phyloP scores from a whole-genome alignment of 2,888 invertebrate species.

The Entomobrya proxima region DNA sequence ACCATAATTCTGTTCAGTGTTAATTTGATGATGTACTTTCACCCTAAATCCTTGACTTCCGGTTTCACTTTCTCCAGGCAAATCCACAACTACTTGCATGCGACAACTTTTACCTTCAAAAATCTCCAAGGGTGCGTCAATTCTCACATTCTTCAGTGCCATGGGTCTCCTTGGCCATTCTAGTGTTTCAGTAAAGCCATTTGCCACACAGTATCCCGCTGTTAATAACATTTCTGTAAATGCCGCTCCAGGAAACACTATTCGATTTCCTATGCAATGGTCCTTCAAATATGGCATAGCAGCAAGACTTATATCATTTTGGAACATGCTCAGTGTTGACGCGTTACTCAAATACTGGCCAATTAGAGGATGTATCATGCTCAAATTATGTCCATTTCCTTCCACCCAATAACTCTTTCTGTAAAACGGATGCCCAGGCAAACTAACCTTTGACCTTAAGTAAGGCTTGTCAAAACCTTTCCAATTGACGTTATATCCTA shows the following conservation, averaged over 20 bases:
- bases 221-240: constrained; percentile 58
- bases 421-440: constrained; percentile 44
- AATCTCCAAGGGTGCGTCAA: too few relatives aligned
- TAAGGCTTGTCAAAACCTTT: neutral
- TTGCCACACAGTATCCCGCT: too few relatives aligned
- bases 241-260: constrained; percentile 57
- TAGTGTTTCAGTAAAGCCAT: too few relatives aligned
- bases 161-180: too few relatives aligned
- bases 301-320: neutral
- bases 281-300: constrained; percentile 41
- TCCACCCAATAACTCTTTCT: constrained; percentile 48
- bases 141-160: too few relatives aligned
- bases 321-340: constrained; percentile 12
- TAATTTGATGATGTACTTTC: too few relatives aligned
- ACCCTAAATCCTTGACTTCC: too few relatives aligned
- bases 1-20: too few relatives aligned
- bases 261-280: constrained; percentile 47
- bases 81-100: too few relatives aligned
- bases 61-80: too few relatives aligned
- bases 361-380: neutral
- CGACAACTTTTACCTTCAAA: too few relatives aligned
- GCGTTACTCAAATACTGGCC: too few relatives aligned
- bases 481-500: constrained; percentile 28
- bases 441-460: neutral
- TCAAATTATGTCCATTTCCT: neutral